Evolutionary conservation across 92 coral and sea anemone species (phyloP).

Genomic region (Parazoanthus swiftii): DNA sequence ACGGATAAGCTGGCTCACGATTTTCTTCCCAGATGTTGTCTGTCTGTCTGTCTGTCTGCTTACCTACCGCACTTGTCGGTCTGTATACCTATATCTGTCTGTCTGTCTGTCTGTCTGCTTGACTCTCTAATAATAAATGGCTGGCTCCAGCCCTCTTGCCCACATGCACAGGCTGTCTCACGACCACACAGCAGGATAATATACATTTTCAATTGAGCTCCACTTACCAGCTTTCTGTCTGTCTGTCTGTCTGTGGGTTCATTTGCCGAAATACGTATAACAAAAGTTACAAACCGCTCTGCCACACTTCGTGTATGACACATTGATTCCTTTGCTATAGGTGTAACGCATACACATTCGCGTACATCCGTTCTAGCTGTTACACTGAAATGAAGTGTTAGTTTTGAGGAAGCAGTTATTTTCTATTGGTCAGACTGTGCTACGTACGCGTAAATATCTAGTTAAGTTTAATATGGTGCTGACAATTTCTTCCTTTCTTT

Average conservation of each 20-base stretch:
- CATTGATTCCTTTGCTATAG: too few relatives aligned
- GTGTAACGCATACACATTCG: too few relatives aligned
- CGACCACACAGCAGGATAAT: too few relatives aligned
- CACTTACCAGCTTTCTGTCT: not conserved
- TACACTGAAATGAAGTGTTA: too few relatives aligned
- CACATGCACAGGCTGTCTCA: constrained; percentile 46
- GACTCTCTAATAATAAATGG: constrained; percentile 52
- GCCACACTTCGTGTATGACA: too few relatives aligned
- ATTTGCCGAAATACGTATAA: not conserved
- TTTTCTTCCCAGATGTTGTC: constrained; percentile 79
- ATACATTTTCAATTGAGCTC: too few relatives aligned
- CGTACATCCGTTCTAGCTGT: not conserved
- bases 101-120: too few relatives aligned
- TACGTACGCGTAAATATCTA: too few relatives aligned
- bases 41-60: not conserved
- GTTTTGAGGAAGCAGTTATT: not conserved
- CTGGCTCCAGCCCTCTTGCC: constrained; percentile 75
- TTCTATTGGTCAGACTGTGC: not conserved
- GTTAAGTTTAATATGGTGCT: not conserved
- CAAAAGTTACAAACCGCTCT: not conserved
- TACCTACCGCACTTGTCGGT: not conserved
- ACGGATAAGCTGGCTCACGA: constrained; percentile 84
- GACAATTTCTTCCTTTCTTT: not conserved
- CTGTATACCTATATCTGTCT: not conserved
- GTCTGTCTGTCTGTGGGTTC: not conserved